Percentiles rank a stretch among this genome's conserved stretches.
Evolutionary conservation across 2,888 invertebrate species (phyloP).

Genomic region (Macrosiphum euphorbiae): DNA sequence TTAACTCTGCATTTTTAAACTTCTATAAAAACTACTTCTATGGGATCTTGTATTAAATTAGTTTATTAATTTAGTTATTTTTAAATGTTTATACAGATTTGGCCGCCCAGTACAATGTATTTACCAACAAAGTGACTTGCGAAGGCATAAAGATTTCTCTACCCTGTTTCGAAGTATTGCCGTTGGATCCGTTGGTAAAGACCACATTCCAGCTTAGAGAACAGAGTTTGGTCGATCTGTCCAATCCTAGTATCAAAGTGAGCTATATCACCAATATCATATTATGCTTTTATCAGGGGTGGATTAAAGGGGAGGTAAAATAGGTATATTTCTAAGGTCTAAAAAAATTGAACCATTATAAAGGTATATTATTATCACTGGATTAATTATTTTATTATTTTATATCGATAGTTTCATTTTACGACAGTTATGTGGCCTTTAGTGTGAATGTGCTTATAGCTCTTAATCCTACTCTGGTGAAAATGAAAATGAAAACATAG

Average conservation of each 20-base stretch:
- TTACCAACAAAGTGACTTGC: constrained; percentile 32
- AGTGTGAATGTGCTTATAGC: not conserved
- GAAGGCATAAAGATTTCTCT: constrained; percentile 19
- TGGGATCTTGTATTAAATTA: not conserved
- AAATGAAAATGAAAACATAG: not conserved
- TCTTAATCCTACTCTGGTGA: not conserved
- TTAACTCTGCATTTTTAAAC: not conserved
- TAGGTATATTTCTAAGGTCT: not conserved
- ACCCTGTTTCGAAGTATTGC: not conserved
- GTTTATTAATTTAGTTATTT: not conserved
- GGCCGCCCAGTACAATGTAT: not conserved
- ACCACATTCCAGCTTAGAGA: not conserved
- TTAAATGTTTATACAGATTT: constrained; percentile 5
- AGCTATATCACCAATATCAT: not conserved
- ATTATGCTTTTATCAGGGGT: not conserved
- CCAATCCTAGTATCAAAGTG: not conserved
- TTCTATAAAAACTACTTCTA: not conserved
- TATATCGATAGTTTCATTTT: not conserved
- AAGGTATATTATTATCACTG: not conserved
- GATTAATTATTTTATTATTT: not conserved
- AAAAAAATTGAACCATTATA: not conserved
- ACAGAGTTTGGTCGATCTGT: constrained; percentile 16
- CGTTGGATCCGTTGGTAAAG: constrained; percentile 22
- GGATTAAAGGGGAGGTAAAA: not conserved
- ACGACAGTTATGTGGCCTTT: not conserved